Evolutionary conservation across 2,888 invertebrate species (phyloP), one percentile per base, ranked within the genome.

Genomic region (Ophonus ardosiacus): DNA sequence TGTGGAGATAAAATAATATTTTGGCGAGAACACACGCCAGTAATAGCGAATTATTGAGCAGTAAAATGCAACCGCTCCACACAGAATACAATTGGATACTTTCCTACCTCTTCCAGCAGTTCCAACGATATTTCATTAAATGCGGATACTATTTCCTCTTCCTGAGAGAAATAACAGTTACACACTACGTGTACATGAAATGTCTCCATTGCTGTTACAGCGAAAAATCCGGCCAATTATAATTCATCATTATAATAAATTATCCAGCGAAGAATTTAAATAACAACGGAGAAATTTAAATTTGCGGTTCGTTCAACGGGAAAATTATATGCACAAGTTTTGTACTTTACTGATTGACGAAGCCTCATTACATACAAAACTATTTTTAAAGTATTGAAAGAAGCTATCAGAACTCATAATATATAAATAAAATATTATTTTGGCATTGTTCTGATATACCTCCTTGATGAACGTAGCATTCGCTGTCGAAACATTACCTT

Each of bases 1-100:
- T 51, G 43, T 51, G 43, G 43, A 38, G 68, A 68, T 68, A 68
- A 68, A 68, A 68, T 68, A 38, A 68, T 68, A 68, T 68, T 68
- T 63, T 68, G 31, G n/a, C 38, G 68, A n/a, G 68, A 68, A 68
- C 68, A 13, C 24, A 68, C 5, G 7, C 31, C n/a, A 15, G 31
- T 68, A 38, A 68, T 68, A 68, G 68, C 68, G 68, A 68, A 68
- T 68, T 68, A 68, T 68, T 38, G 68, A n/a, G 38, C n/a, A 68
- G 68, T 68, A 68, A 68, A 68, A 38, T 68, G 68, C 68, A 68
- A 68, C 31, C 68, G 63, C 68, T 24, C 65, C 68, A 24, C 15
- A 51, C 68, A 24, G 68, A 38, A 31, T 68, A 68, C 68, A 68
- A 63, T 38, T 68, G 43, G 43, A 51, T 51, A 51, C 43, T 51